Evolutionary conservation across 2,888 invertebrate genomes (phyloP).

Genomic region (Microctonus hyperodae): DNA sequence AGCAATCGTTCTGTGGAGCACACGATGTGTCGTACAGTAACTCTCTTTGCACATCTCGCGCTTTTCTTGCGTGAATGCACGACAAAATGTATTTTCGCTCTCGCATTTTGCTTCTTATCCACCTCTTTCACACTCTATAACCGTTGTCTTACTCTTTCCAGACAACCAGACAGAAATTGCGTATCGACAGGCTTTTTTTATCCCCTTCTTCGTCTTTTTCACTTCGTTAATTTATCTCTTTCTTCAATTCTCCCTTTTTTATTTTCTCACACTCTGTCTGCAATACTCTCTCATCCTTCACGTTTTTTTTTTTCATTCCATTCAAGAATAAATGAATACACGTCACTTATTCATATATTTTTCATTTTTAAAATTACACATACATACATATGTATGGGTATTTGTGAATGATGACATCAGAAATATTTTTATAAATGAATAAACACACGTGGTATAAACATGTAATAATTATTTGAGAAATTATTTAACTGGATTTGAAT

Average conservation of each 20-base stretch:
- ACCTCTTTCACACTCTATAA: neutral
- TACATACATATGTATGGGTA: neutral
- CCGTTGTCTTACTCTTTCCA: neutral
- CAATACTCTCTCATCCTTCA: conserved; percentile 4
- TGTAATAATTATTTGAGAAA: neutral
- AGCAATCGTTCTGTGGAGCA: conserved; percentile 58
- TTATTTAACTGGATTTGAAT: neutral
- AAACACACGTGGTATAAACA: neutral
- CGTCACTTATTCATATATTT: neutral
- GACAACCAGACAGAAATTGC: neutral
- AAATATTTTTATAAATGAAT: neutral
- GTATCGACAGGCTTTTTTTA: neutral
- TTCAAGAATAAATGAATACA: neutral
- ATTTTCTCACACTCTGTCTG: conserved; percentile 22
- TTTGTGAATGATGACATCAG: conserved; percentile 9
- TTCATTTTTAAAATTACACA: neutral
- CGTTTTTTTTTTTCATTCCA: neutral
- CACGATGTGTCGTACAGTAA: conserved; percentile 40
- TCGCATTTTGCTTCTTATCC: neutral
- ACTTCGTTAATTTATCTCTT: neutral
- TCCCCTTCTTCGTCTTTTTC: neutral
- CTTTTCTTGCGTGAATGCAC: conserved; percentile 41
- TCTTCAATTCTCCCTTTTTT: conserved; percentile 13
- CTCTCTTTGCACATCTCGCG: conserved; percentile 24
- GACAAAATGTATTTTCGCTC: conserved; percentile 41